Evolutionary conservation across 1,140 invertebrate genomes (phyloP).

Genomic region (Brachionus rubens): DNA sequence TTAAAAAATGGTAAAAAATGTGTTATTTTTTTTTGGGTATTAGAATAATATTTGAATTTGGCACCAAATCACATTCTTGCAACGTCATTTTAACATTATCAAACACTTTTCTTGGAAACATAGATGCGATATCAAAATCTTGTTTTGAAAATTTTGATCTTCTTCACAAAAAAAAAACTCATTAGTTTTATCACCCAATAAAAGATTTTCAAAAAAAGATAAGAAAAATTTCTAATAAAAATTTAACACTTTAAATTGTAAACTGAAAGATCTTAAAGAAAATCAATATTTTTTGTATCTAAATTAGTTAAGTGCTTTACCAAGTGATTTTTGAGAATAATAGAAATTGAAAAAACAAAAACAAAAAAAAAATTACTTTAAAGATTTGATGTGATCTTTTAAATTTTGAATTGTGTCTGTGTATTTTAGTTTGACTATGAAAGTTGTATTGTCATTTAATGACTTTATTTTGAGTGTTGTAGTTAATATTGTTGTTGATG

Average conservation of each 20-base stretch:
- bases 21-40: background rate
- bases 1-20: background rate
- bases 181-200: too few relatives aligned
- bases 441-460: background rate
- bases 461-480: conserved; percentile 21
- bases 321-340: too few relatives aligned
- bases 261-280: too few relatives aligned
- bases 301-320: background rate
- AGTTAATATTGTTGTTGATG: too few relatives aligned
- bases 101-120: conserved; percentile 30
- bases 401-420: conserved; percentile 30
- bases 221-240: too few relatives aligned
- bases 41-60: conserved; percentile 15
- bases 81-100: conserved; percentile 28
- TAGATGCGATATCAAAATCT: conserved; percentile 18
- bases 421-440: background rate
- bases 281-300: background rate
- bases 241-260: too few relatives aligned
- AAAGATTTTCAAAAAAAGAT: too few relatives aligned
- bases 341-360: too few relatives aligned
- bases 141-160: background rate
- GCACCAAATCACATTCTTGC: conserved; percentile 15
- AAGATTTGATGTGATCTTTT: background rate
- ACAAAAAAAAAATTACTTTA: background rate
- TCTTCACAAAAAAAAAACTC: background rate